phyloP scores from a whole-genome alignment of 37 sponge, comb jelly and placozoan species.

The Axinella damicornis region DNA sequence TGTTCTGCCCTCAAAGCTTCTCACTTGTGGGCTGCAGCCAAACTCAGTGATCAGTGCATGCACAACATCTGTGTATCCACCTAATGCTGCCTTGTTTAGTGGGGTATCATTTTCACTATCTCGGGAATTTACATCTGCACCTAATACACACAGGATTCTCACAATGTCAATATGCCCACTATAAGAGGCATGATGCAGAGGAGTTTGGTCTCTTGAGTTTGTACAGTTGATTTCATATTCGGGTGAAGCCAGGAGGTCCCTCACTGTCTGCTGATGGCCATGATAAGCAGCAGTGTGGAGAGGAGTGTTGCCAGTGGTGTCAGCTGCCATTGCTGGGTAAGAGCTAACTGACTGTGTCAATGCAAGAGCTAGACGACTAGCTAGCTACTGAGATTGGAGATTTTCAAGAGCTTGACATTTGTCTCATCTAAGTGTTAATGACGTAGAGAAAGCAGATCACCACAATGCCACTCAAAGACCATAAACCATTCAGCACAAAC shows the following conservation, averaged over 20 bases:
- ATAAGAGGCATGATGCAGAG: constrained; percentile 6
- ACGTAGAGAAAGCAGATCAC: no score
- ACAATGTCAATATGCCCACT: neutral
- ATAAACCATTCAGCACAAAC: no score
- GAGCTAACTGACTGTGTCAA: no score
- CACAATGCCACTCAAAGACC: no score
- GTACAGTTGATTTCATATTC: neutral
- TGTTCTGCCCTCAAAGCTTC: neutral
- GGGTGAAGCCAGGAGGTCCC: neutral
- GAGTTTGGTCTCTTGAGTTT: no score
- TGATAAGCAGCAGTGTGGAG: constrained; percentile 6
- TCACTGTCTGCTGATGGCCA: neutral
- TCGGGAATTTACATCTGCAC: neutral
- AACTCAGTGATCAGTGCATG: constrained; percentile 28
- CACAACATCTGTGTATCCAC: constrained; percentile 14
- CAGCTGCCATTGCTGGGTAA: no score
- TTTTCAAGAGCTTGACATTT: no score
- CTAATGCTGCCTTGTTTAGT: constrained; percentile 8
- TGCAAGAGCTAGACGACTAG: no score
- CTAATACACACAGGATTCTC: neutral
- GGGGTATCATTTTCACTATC: constrained; percentile 17
- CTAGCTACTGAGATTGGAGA: no score
- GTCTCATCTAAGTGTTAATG: no score
- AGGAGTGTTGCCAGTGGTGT: constrained; percentile 4
- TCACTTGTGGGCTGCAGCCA: constrained; percentile 13